These are phyloP conservation scores for Carettochelys insculpta DNA, from an alignment of 2,113 vertebrate genomes.

Conservation along the genomic window DNA sequence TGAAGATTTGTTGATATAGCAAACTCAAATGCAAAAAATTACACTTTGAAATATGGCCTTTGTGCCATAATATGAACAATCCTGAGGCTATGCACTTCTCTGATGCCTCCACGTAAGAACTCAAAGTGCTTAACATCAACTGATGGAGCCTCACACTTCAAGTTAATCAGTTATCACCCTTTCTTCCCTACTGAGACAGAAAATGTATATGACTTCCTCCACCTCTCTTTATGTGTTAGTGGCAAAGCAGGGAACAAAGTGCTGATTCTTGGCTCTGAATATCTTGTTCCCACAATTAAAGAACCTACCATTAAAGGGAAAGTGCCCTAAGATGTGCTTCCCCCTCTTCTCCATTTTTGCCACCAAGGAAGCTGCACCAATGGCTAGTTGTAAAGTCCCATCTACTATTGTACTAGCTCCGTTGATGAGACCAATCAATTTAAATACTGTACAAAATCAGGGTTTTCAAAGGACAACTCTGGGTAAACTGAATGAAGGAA, in stretches of 20 bases:
- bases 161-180: background rate
- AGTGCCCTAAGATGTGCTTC: background rate
- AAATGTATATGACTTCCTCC: background rate
- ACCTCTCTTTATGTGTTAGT: background rate
- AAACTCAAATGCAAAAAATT: background rate
- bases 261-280: background rate
- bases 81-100: background rate
- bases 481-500: constrained; percentile 12
- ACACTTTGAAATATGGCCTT: accelerated
- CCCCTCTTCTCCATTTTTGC: background rate
- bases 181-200: background rate
- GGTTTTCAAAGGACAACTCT: background rate
- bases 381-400: constrained; percentile 21
- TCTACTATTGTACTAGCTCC: background rate
- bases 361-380: constrained; percentile 42
- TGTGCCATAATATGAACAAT: accelerated
- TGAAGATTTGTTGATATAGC: background rate
- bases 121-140: background rate
- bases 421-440: background rate
- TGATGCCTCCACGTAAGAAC: background rate
- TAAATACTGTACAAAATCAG: background rate
- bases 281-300: background rate
- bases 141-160: background rate
- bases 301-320: background rate
- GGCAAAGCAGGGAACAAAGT: background rate